A percentile compares a stretch with the other conserved stretches of the same genome.
These are phyloP conservation scores for Phalera bucephala DNA, from an alignment of 2,888 invertebrate species.

Conservation along the genomic window DNA sequence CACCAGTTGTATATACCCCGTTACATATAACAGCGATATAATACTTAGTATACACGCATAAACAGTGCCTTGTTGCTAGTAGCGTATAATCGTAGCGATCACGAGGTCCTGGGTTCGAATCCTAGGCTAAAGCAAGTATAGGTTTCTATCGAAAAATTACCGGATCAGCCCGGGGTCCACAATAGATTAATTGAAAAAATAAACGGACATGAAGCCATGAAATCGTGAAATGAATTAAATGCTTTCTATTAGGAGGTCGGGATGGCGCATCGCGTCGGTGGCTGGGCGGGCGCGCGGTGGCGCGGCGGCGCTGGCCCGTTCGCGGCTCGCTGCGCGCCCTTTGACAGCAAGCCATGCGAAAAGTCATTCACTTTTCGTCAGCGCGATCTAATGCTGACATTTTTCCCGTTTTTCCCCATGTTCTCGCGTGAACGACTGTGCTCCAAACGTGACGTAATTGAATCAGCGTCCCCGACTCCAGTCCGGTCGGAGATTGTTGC, in stretches of 20 bases:
- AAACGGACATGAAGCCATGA: too few relatives aligned
- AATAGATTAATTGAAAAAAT: too few relatives aligned
- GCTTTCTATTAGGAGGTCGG: constrained; percentile 20
- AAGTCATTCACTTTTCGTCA: constrained; percentile 79
- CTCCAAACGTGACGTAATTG: constrained; percentile 74
- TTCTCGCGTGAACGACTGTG: constrained; percentile 65
- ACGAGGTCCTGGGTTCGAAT: too few relatives aligned
- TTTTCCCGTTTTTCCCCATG: constrained; percentile 80
- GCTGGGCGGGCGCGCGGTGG: constrained; percentile 27
- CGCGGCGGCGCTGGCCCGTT: constrained; percentile 26
- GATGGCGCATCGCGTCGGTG: constrained; percentile 25
- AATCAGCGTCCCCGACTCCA: constrained; percentile 60
- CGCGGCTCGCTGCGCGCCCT: constrained; percentile 68
- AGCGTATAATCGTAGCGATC: too few relatives aligned
- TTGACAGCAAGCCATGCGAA: constrained; percentile 78
- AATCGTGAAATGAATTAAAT: constrained; percentile 18
- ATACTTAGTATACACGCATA: too few relatives aligned
- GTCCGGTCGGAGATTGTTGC: constrained; percentile 48
- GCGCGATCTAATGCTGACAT: constrained; percentile 74
- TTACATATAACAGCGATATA: too few relatives aligned
- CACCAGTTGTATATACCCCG: too few relatives aligned
- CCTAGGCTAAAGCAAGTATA: too few relatives aligned
- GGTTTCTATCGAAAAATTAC: too few relatives aligned
- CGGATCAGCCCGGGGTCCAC: too few relatives aligned
- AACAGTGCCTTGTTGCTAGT: too few relatives aligned